Percentiles rank a stretch among this genome's conserved stretches.
Conservation (phyloP, 2,113 vertebrate species). For the Leptosomus discolor region DNA sequence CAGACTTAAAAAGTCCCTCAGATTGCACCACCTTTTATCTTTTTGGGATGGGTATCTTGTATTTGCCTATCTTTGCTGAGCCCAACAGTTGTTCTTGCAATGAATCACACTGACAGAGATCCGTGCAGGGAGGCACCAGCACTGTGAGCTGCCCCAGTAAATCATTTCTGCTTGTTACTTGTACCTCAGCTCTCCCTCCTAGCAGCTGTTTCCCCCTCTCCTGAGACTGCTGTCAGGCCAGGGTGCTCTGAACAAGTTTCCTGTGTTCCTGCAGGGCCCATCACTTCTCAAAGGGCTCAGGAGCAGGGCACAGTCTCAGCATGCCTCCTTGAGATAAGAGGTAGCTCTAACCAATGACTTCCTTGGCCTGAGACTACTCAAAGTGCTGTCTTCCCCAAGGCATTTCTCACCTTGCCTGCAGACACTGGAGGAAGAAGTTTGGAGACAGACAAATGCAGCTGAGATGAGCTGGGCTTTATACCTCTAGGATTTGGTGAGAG, state of each 20-base stretch:
- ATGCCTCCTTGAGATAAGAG: neutral
- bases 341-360: neutral
- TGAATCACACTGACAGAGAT: neutral
- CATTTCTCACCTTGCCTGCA: neutral
- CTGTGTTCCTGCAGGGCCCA: neutral
- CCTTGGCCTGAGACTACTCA: neutral
- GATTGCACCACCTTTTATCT: neutral
- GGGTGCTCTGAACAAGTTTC: neutral
- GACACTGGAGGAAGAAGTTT: neutral
- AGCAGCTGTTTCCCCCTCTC: rapidly evolving
- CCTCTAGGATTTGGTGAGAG: neutral
- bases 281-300: neutral
- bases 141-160: neutral
- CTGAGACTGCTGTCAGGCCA: rapidly evolving
- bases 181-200: neutral
- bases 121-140: neutral
- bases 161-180: neutral
- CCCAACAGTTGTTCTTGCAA: neutral
- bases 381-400: neutral
- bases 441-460: neutral
- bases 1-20: neutral
- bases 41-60: neutral
- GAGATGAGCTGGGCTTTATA: neutral
- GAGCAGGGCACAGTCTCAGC: rapidly evolving
- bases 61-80: neutral